Conservation (phyloP, 1,140 invertebrate genomes). For the Pissodes strobi region DNA sequence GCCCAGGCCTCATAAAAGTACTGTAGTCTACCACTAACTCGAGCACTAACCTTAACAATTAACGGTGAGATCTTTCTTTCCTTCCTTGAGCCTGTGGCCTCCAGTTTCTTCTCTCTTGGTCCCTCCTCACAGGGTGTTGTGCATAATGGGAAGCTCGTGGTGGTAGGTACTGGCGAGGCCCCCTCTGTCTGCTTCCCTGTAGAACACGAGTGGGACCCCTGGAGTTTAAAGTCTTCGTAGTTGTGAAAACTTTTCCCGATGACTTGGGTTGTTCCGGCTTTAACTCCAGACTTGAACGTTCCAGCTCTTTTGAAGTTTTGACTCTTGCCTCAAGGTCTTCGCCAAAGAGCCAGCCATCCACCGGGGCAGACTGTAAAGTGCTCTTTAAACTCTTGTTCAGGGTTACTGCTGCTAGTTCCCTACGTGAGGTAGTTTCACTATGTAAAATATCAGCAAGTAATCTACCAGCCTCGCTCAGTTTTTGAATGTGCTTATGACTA, state of each 20-base stretch:
- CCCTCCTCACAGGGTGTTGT: too few relatives aligned
- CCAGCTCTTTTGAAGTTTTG: constrained; percentile 6
- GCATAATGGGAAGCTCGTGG: too few relatives aligned
- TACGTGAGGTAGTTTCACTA: background rate
- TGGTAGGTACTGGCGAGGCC: background rate
- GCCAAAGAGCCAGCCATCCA: background rate
- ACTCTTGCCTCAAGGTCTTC: background rate
- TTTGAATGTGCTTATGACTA: too few relatives aligned
- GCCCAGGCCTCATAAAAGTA: too few relatives aligned
- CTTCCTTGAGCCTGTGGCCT: too few relatives aligned
- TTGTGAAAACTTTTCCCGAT: background rate
- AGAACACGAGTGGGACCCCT: background rate
- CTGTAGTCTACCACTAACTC: too few relatives aligned
- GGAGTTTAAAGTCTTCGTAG: background rate
- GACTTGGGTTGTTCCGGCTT: background rate
- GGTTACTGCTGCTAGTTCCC: background rate
- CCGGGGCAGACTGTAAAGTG: background rate
- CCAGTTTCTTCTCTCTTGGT: too few relatives aligned
- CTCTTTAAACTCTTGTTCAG: constrained; percentile 6
- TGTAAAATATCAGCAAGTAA: background rate
- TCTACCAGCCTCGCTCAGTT: too few relatives aligned
- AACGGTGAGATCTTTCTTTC: too few relatives aligned
- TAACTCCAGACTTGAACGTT: background rate
- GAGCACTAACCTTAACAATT: too few relatives aligned
- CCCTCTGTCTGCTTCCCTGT: background rate